Evolutionary conservation across 2,797 vertebrate species (phyloP).

Genomic region (Aphelocoma californica): DNA sequence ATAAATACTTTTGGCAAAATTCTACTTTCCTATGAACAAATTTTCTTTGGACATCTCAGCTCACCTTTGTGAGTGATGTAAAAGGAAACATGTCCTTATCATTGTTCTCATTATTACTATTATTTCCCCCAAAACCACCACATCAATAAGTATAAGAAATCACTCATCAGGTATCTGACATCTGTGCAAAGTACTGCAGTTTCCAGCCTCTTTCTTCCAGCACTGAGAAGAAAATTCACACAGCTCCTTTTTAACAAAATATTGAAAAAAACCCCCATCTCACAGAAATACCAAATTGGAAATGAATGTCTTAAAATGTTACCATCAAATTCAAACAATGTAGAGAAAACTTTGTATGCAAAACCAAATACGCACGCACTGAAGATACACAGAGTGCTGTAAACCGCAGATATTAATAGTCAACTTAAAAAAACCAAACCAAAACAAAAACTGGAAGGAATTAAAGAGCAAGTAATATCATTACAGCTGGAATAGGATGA

Average conservation of each 20-base stretch:
- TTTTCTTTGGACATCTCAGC: conserved; percentile 68
- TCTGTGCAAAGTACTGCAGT: conserved; percentile 78
- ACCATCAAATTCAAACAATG: conserved; percentile 17
- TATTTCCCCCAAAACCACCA: conserved; percentile 67
- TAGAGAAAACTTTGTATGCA: background rate
- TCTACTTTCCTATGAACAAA: conserved; percentile 47
- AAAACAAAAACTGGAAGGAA: background rate
- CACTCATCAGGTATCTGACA: conserved; percentile 77
- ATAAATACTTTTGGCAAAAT: conserved; percentile 85
- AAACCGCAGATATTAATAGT: background rate
- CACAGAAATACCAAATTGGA: background rate
- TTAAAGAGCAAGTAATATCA: background rate
- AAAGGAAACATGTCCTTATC: conserved; percentile 17
- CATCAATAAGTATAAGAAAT: conserved; percentile 80
- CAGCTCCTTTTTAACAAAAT: conserved; percentile 29
- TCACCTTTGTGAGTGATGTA: conserved; percentile 26
- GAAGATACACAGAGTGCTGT: background rate
- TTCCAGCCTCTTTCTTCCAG: conserved; percentile 80
- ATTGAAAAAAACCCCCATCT: background rate
- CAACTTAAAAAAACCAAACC: background rate
- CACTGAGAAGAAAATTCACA: conserved; percentile 58
- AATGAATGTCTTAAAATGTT: background rate
- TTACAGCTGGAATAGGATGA: background rate
- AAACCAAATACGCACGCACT: background rate
- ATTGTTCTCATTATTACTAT: background rate